Evolutionary conservation across 2,797 vertebrate genomes (phyloP), one percentile per base, ranked within the genome.

Genomic region (Podarcis siculus): DNA sequence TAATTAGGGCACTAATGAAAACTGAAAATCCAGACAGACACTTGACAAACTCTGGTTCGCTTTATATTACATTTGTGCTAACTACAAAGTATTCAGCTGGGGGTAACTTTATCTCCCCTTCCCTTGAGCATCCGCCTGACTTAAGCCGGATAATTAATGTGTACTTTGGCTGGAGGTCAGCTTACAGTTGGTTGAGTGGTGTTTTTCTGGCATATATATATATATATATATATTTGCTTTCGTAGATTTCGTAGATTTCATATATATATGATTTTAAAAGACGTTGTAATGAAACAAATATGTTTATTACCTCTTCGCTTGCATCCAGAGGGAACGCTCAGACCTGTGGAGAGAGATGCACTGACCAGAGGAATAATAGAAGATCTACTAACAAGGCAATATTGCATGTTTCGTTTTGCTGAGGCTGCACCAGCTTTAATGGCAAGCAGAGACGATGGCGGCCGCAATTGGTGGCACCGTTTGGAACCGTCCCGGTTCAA

Each of bases 1-100:
- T 97, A 97, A 98, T 97, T 98, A 98, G 96, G 92, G 96, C 95
- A 94, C 96, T 97, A 97, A 97, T 98, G 97, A 97, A 97, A 97
- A 97, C 97, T 97, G 97, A 97, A 96, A 97, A 97, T 96, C 96
- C 97, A 97, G 97, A 97, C 96, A 97, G 97, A 97, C 97, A 97
- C 97, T 98, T 97, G 97, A 97, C 96, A 95, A 97, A 97, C 96
- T 97, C 96, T 95, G 96, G 96, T 97, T 95, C 93, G 96, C 96
- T 96, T 97, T 97, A 97, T 97, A 96, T 97, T 97, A 97, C 97
- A 97, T 97, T 97, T 97, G 96, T 97, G 96, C 96, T 96, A 97
- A 97, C 96, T 97, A 97, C 96, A 97, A 97, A 97, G 97, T 97
- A 96, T 96, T 96, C 97, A 97, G 97, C 97, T 97, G 97, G 95